Evolutionary conservation across 2,797 vertebrate species (phyloP).

Genomic region (Argya squamiceps): DNA sequence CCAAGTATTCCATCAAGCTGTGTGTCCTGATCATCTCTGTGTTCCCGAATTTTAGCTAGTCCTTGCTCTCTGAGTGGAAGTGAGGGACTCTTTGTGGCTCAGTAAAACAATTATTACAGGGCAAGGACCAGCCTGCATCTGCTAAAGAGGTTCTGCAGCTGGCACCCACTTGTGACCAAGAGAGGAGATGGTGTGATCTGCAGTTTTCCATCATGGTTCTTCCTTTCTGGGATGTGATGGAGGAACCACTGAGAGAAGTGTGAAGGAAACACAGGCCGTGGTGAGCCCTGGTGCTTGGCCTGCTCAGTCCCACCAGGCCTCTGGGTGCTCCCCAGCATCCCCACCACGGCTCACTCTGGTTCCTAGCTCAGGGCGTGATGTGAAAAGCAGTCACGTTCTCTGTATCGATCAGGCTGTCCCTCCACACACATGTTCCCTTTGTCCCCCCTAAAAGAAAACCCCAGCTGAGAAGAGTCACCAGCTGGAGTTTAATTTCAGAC

Average conservation of each 20-base stretch:
- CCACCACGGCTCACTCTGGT: rapidly evolving
- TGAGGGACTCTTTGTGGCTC: background rate
- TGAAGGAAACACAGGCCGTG: background rate
- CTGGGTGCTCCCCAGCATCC: background rate
- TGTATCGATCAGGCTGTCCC: background rate
- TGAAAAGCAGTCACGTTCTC: background rate
- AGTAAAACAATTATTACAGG: background rate
- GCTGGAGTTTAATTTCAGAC: conserved; percentile 60
- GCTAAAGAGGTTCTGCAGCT: background rate
- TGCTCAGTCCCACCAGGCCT: background rate
- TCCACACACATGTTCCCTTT: background rate
- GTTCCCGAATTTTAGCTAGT: background rate
- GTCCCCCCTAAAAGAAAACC: conserved; percentile 7
- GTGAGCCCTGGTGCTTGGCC: background rate
- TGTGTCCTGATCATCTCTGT: background rate
- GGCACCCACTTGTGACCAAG: background rate
- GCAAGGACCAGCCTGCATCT: background rate
- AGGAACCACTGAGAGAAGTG: background rate
- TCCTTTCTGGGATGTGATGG: background rate
- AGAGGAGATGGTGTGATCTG: background rate
- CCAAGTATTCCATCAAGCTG: background rate
- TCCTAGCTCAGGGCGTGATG: background rate
- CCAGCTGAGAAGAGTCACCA: conserved; percentile 21
- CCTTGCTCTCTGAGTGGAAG: background rate
- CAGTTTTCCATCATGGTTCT: background rate